Conservation (phyloP, 2,888 invertebrate species). For the Epistrophe grossulariae region DNA sequence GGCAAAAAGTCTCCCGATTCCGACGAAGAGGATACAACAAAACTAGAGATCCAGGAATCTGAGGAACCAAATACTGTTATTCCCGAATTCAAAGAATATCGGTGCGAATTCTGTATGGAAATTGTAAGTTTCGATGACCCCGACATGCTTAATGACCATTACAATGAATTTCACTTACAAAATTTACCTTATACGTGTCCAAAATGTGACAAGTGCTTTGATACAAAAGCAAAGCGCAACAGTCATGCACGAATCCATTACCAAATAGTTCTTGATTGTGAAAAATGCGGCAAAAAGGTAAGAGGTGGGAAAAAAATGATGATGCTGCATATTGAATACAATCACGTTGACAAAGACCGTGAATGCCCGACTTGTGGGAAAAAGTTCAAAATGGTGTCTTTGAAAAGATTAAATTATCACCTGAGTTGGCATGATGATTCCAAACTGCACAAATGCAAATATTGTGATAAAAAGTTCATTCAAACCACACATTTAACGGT, state of each 20-base stretch:
- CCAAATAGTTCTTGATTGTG: background rate
- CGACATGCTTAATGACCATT: conserved; percentile 49
- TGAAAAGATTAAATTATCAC: conserved; percentile 56
- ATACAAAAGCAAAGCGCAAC: conserved; percentile 47
- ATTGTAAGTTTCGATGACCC: conserved; percentile 56
- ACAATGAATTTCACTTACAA: conserved; percentile 43
- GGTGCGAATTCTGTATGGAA: conserved; percentile 61
- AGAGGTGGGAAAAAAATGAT: conserved; percentile 50
- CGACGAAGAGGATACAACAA: background rate
- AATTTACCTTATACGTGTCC: conserved; percentile 47
- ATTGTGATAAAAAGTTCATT: conserved; percentile 64
- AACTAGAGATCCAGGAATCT: background rate
- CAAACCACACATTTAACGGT: conserved; percentile 52
- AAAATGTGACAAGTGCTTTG: conserved; percentile 44
- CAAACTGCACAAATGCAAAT: conserved; percentile 63
- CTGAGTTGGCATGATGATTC: conserved; percentile 55
- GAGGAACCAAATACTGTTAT: background rate
- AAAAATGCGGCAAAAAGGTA: conserved; percentile 51
- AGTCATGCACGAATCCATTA: conserved; percentile 52
- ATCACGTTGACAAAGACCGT: conserved; percentile 43
- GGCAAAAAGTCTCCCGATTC: background rate
- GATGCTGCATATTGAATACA: conserved; percentile 50
- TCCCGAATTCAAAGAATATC: conserved; percentile 34
- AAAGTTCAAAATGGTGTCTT: conserved; percentile 25
- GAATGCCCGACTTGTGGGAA: conserved; percentile 52